phyloP scores from a whole-genome alignment of 1,140 invertebrate species.

The Halyomorpha halys region DNA sequence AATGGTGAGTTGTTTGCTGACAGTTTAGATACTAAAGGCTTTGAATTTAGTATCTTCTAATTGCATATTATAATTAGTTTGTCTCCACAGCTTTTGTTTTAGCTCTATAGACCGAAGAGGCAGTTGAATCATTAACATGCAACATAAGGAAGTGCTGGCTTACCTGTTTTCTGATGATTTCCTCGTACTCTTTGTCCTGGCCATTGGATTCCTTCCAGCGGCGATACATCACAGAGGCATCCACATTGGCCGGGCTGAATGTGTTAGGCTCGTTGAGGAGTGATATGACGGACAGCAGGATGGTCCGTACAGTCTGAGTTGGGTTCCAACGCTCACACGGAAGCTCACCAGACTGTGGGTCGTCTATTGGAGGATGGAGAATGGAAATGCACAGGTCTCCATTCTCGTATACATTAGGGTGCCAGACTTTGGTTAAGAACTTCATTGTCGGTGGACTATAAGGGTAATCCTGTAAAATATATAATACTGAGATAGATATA shows the following conservation, averaged over 20 bases:
- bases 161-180: conserved; percentile 71
- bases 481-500: conserved; percentile 36
- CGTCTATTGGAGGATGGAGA: conserved; percentile 94
- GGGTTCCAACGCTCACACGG: conserved; percentile 99
- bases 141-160: conserved; percentile 11
- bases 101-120: too few relatives aligned
- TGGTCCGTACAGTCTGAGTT: conserved; percentile 95
- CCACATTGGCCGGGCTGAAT: conserved; percentile 96
- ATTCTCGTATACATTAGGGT: conserved; percentile 99
- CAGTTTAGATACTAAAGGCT: too few relatives aligned
- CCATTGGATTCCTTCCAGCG: conserved; percentile 96
- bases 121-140: too few relatives aligned
- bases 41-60: too few relatives aligned
- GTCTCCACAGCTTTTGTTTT: too few relatives aligned
- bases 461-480: conserved; percentile 63
- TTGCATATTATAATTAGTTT: too few relatives aligned
- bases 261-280: conserved; percentile 98
- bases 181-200: conserved; percentile 96
- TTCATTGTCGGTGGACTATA: conserved; percentile 94
- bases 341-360: conserved; percentile 94
- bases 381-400: conserved; percentile 98
- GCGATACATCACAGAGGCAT: conserved; percentile 97
- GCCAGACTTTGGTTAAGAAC: conserved; percentile 98
- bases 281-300: conserved; percentile 94
- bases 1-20: too few relatives aligned